Base-by-base conservation (phyloP, 2,888 invertebrate genomes). In the Tiliacea aurago region DNA sequence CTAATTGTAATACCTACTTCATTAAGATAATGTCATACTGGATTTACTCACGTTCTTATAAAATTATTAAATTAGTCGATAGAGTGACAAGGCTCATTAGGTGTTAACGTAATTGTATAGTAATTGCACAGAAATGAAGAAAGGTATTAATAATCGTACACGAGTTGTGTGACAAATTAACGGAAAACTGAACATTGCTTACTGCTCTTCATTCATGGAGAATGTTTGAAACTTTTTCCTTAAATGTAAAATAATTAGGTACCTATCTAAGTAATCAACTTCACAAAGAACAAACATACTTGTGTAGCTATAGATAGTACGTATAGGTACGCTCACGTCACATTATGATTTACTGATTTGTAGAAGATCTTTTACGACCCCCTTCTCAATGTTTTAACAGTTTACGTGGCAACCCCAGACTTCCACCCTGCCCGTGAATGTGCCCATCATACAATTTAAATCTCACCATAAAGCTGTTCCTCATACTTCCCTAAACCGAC, bases 381-480 rank as follows among this genome's bases (percentile, higher is more conserved):
- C 18, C 37, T 64, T 61, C 37, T 63, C 66, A 59, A 71, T 74
- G 72, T 67, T 67, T 73, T 10, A 83, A 33, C 76, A 51, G 59
- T 23, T 37, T 15, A 15, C 53, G 41, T n/a, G 56, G 37, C 45
- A 37, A 10, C 67, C 68, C 67, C 55, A 20, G 45, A 43, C 23
- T 37, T 6, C 65, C 23, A 41, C 55, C 75, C 55, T 20, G 56
- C 47, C 75, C 78, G 84, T 78, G 84, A 80, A 80, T 78, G 75
- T 81, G 67, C 63, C 58, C 81, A 76, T 84, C 81, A 70, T 84
- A 81, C 83, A 84, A 86, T 86, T 88, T 84, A 87, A 91, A 91
- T 86, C 90, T 78, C 83, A 65, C 66, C 86, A 86, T 87, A 88
- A 86, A 87, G 83, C 80, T 72, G 82, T 84, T 83, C 85, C 83